These are phyloP conservation scores for Cephalopterus ornatus DNA, from an alignment of 2,113 vertebrate genomes.

Conservation along the genomic window DNA sequence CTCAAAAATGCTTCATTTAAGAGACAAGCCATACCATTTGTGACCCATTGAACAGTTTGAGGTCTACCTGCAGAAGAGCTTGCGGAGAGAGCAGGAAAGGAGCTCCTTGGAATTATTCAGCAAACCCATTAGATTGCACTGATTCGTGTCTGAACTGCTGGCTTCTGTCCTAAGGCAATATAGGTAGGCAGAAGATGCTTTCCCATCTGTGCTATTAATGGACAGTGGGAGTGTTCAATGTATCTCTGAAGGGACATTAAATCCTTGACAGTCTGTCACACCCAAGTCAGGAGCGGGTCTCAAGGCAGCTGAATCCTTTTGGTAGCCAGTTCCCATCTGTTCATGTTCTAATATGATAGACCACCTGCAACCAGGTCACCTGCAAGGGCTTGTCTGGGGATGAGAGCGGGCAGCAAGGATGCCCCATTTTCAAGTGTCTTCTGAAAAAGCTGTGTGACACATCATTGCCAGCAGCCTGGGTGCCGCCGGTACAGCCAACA, in stretches of 20 bases:
- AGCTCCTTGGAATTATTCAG: neutral
- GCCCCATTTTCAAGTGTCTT: neutral
- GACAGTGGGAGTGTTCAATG: neutral
- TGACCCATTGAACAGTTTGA: neutral
- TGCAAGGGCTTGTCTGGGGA: neutral
- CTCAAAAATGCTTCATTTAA: neutral
- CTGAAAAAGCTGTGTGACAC: neutral
- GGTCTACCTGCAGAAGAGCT: neutral
- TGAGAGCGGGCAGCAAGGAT: neutral
- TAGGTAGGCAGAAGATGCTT: neutral
- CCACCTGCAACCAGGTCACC: neutral
- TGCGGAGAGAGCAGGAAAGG: neutral
- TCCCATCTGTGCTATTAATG: neutral
- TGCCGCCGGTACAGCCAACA: rapidly evolving
- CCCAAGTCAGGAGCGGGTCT: neutral
- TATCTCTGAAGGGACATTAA: neutral
- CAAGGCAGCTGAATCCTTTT: neutral
- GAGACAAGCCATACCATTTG: neutral
- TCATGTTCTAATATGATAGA: neutral
- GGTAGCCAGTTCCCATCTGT: neutral
- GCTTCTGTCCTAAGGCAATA: neutral
- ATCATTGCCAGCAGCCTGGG: neutral
- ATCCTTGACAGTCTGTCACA: neutral
- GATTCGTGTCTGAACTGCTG: neutral
- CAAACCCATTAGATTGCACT: neutral